These are phyloP conservation scores for Artibeus jamaicensis DNA, from an alignment of 2,797 vertebrate genomes.

Conservation along the genomic window DNA sequence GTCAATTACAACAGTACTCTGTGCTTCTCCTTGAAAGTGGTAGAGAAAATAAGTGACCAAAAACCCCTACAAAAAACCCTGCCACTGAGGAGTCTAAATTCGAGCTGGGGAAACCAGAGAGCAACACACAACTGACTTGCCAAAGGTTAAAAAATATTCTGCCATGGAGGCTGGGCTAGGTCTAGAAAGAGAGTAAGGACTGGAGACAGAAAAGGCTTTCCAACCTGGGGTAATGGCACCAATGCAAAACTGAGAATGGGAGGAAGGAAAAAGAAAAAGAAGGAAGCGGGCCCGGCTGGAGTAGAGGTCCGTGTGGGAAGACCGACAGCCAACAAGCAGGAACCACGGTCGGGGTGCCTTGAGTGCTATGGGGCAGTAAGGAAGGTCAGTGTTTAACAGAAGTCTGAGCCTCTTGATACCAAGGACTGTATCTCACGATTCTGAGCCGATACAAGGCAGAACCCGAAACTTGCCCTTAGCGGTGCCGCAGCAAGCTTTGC, in stretches of 20 bases:
- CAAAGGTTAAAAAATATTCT: background rate
- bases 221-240: background rate
- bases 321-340: background rate
- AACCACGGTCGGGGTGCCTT: background rate
- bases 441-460: background rate
- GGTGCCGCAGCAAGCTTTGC: background rate
- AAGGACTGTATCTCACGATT: background rate
- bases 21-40: background rate
- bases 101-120: background rate
- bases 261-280: background rate
- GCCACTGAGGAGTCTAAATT: background rate
- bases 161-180: background rate
- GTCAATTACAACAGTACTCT: background rate
- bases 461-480: background rate
- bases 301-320: background rate
- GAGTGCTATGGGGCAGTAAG: background rate
- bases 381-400: background rate
- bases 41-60: background rate
- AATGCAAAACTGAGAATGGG: background rate
- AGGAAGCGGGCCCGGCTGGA: background rate
- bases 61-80: background rate
- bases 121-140: background rate
- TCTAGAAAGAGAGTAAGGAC: background rate
- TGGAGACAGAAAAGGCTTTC: background rate
- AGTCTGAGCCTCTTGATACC: background rate